A percentile compares a stretch with the other conserved stretches of the same genome.
These are phyloP conservation scores for Thera britannica DNA, from an alignment of 2,888 invertebrate genomes.

Conservation along the genomic window DNA sequence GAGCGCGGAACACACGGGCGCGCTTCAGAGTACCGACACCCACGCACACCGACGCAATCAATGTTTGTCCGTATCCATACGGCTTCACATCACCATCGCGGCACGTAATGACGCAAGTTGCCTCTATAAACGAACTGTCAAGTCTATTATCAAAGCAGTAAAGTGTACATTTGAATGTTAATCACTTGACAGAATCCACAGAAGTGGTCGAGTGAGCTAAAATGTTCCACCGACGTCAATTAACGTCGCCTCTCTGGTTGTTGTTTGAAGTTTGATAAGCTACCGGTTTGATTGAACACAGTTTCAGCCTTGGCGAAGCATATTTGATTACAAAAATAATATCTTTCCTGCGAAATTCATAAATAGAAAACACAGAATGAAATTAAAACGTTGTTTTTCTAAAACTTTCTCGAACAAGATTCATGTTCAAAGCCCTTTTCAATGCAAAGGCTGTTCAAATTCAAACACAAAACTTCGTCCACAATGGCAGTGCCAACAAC, in stretches of 20 bases:
- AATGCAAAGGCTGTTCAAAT: slow-evolving; percentile 23
- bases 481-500: slow-evolving; percentile 43
- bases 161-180: slow-evolving; percentile 36
- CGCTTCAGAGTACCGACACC: slow-evolving; percentile 42
- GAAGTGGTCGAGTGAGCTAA: slow-evolving; percentile 68
- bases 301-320: slow-evolving; percentile 25
- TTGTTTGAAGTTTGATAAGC: slow-evolving; percentile 57
- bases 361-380: neutral
- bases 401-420: slow-evolving; percentile 24
- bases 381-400: slow-evolving; percentile 11
- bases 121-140: slow-evolving; percentile 41
- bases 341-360: neutral
- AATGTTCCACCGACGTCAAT: slow-evolving; percentile 78
- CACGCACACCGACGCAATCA: slow-evolving; percentile 68
- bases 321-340: slow-evolving; percentile 13
- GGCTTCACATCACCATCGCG: slow-evolving; percentile 75
- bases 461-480: slow-evolving; percentile 36
- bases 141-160: slow-evolving; percentile 34
- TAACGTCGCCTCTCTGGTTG: slow-evolving; percentile 65
- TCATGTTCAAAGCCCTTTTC: slow-evolving; percentile 29
- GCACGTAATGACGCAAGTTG: slow-evolving; percentile 73
- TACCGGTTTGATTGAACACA: slow-evolving; percentile 37
- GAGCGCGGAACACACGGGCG: slow-evolving; percentile 61
- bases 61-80: slow-evolving; percentile 77
- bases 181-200: slow-evolving; percentile 45